Conservation (phyloP, 2,113 vertebrate species). For the Butastur rufipennis region DNA sequence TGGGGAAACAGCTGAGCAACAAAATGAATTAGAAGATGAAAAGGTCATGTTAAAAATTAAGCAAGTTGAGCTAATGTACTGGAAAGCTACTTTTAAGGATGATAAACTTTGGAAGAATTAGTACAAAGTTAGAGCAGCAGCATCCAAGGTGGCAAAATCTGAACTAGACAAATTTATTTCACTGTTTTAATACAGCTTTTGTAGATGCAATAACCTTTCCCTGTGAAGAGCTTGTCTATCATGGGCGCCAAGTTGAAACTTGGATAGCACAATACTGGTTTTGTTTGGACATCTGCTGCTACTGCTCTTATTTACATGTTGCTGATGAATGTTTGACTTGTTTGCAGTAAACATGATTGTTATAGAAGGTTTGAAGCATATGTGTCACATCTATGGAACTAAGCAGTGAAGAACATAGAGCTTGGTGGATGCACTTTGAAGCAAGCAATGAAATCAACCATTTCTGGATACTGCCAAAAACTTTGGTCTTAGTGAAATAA, state of each 20-base stretch:
- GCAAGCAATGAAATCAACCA: neutral
- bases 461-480: neutral
- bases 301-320: conserved; percentile 18
- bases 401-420: neutral
- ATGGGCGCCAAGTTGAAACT: neutral
- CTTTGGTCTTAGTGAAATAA: neutral
- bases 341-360: conserved; percentile 12
- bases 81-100: neutral
- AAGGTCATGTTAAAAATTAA: neutral
- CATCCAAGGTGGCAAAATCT: neutral
- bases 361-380: neutral
- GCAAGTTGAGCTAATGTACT: neutral
- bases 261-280: neutral
- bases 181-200: neutral
- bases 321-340: neutral
- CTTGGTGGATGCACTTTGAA: neutral
- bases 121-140: neutral
- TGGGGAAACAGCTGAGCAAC: neutral
- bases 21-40: neutral
- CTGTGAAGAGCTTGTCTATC: neutral
- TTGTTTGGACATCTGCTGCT: conserved; percentile 45
- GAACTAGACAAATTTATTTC: neutral
- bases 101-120: neutral
- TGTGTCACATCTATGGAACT: neutral
- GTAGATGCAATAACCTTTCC: neutral